Evolutionary conservation across 2,113 vertebrate genomes (phyloP).

Genomic region (Paramisgurnus dabryanus): DNA sequence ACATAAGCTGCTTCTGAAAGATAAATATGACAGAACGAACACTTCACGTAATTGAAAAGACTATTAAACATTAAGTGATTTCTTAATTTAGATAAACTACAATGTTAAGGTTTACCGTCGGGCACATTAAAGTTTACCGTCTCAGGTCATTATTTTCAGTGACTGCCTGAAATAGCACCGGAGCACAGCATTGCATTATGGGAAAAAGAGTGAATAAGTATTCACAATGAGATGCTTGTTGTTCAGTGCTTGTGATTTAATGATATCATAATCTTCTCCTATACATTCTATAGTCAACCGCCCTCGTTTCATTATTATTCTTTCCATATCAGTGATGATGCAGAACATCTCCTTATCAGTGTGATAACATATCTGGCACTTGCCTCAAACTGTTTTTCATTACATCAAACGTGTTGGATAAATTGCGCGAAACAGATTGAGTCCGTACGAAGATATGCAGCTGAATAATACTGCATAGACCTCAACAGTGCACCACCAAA

Average conservation of each 20-base stretch:
- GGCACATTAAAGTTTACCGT: background rate
- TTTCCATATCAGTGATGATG: slow-evolving; percentile 18
- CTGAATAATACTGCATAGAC: background rate
- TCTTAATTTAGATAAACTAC: slow-evolving; percentile 19
- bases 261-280: slow-evolving; percentile 15
- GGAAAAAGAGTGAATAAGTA: background rate
- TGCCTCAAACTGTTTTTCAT: background rate
- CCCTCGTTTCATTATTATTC: slow-evolving; percentile 17
- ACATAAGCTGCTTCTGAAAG: background rate
- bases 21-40: background rate
- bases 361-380: background rate
- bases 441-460: background rate
- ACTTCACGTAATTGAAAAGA: slow-evolving; percentile 23
- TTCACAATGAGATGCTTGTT: slow-evolving; percentile 22
- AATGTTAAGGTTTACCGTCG: background rate
- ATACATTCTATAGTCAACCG: slow-evolving; percentile 27
- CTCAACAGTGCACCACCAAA: no score
- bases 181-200: slow-evolving; percentile 11
- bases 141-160: slow-evolving; percentile 21
- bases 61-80: slow-evolving; percentile 1
- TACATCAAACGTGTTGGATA: background rate
- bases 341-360: slow-evolving; percentile 3
- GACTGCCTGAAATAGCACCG: slow-evolving; percentile 14
- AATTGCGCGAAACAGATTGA: background rate
- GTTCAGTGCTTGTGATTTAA: slow-evolving; percentile 29